Base-by-base conservation (phyloP, 2,797 vertebrate species). In the Hoplostethus mediterraneus region DNA sequence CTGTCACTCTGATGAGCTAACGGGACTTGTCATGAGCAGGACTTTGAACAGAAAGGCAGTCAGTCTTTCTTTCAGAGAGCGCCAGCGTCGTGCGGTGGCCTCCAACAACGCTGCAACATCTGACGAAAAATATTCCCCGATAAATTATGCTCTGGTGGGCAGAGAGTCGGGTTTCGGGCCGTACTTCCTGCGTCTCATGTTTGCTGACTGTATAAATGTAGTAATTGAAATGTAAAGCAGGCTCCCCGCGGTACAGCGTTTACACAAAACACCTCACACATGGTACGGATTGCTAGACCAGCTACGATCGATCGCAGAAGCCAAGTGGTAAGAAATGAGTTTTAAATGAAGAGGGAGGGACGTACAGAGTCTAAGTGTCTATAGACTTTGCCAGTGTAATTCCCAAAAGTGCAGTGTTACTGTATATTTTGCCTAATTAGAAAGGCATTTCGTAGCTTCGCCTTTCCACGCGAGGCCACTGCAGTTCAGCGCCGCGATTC, bases 181-280 rank as follows among this genome's bases (percentile, higher is more conserved):
- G 47, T 83, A 79, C 90, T 86, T 79, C 83, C 86, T 81, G 84
- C 64, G 45, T 89, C 91, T 91, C 83, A 56, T 87, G 89, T 90
- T 91, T 87, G 82, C 90, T 76, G 87, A 87, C 88, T 90, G 83
- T 84, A 90, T 89, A 90, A 90, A 92, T 87, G 86, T 71, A 87
- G 89, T 88, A 92, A 92, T 84, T 92, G 89, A 91, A 94, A 93
- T 88, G 85, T 91, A 89, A 92, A 92, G 90, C 90, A 87, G 89
- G 89, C 83, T 85, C 87, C 86, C 82, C 55, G 52, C 80, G 83
- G 83, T 87, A 88, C 87, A 93, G 90, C 92, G 90, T 93, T 93
- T 93, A 92, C 85, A 91, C 92, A 90, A 86, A 87, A 71, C 78
- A 77, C 79, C 75, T 85, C 83, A 87, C 93, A 95, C 87, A 79